phyloP scores from a whole-genome alignment of 92 coral and sea anemone species.

The Meandrina meandrites region DNA sequence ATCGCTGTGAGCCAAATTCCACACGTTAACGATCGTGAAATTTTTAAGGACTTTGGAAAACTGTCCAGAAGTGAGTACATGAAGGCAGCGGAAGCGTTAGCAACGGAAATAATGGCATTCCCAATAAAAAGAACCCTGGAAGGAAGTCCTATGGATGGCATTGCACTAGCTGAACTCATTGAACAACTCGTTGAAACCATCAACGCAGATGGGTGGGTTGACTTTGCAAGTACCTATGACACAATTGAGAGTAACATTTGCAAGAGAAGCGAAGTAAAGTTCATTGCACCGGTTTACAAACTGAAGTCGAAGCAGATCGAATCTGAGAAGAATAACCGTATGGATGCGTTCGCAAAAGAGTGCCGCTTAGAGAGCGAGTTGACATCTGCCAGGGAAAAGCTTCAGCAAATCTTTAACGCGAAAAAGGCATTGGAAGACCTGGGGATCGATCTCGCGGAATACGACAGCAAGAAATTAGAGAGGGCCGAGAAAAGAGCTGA shows the following conservation, averaged over 20 bases:
- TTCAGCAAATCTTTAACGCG: background rate
- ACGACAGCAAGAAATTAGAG: background rate
- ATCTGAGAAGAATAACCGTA: background rate
- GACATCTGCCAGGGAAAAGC: background rate
- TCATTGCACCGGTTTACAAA: constrained; percentile 31
- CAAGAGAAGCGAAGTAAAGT: constrained; percentile 17
- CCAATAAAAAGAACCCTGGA: constrained; percentile 40
- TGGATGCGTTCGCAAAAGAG: background rate
- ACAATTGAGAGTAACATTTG: constrained; percentile 45
- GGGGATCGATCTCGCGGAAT: background rate
- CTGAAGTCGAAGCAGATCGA: background rate
- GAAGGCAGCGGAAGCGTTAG: background rate
- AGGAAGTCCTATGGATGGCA: constrained; percentile 48
- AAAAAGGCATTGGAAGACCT: background rate
- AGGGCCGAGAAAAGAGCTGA: background rate
- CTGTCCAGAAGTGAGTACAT: constrained; percentile 6
- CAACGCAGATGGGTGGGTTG: constrained; percentile 25
- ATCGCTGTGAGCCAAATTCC: constrained; percentile 45
- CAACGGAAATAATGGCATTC: background rate
- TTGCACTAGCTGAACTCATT: constrained; percentile 30
- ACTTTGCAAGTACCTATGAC: constrained; percentile 19
- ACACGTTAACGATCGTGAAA: background rate
- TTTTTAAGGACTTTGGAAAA: constrained; percentile 14
- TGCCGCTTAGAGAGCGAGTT: background rate
- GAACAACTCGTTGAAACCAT: constrained; percentile 19